phyloP scores from a whole-genome alignment of 2,888 invertebrate species.

The Euplexia lucipara region DNA sequence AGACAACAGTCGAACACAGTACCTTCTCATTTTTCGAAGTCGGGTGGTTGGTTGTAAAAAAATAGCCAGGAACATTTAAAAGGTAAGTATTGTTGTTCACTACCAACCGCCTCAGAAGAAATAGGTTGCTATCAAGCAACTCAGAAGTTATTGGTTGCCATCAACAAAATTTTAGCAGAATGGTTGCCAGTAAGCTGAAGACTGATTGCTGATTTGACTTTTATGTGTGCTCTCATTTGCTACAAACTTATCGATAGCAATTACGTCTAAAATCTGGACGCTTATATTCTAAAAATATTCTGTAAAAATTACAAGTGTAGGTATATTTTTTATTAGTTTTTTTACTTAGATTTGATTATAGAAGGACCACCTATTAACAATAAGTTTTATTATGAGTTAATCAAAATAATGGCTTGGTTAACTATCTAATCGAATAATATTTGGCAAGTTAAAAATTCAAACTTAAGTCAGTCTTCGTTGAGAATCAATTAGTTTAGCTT shows the following conservation, averaged over 20 bases:
- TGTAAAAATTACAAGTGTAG: not conserved
- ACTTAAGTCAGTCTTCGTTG: constrained; percentile 37
- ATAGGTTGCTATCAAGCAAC: constrained; percentile 4
- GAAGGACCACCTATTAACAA: constrained; percentile 9
- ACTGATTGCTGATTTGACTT: not conserved
- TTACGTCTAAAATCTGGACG: not conserved
- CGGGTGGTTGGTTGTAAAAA: too few relatives aligned
- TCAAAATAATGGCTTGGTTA: constrained; percentile 46
- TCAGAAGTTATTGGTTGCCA: constrained; percentile 1
- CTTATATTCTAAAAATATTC: constrained; percentile 1
- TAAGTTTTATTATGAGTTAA: not conserved
- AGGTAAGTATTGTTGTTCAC: not conserved
- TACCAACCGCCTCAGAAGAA: not conserved
- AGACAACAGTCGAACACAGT: too few relatives aligned
- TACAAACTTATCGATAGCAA: not conserved
- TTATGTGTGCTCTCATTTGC: not conserved
- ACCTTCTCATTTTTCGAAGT: too few relatives aligned
- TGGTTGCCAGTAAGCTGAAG: too few relatives aligned
- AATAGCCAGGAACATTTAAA: not conserved
- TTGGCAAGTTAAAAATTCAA: constrained; percentile 45
- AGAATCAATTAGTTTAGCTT: constrained; percentile 15
- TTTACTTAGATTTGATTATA: not conserved
- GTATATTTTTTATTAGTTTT: too few relatives aligned
- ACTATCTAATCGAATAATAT: constrained; percentile 23
- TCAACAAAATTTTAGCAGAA: not conserved